A percentile compares a stretch with the other conserved stretches of the same genome.
These are phyloP conservation scores for Hylaeus anthracinus DNA, from an alignment of 1,140 invertebrate genomes.

Conservation along the genomic window DNA sequence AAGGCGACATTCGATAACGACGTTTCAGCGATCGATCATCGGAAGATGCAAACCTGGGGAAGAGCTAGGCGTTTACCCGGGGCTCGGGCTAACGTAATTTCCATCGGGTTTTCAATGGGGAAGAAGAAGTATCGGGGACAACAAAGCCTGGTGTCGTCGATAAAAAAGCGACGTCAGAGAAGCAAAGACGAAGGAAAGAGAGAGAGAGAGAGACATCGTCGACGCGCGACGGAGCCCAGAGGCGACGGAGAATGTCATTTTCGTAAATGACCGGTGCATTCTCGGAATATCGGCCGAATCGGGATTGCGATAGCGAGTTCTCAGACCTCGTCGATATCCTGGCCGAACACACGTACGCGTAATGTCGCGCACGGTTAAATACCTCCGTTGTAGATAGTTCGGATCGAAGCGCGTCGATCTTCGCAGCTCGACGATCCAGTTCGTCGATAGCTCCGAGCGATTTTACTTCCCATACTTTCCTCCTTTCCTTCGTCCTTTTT, in stretches of 20 bases:
- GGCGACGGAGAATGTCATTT: slow-evolving; percentile 14
- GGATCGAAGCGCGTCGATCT: neutral
- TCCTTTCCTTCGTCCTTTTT: neutral
- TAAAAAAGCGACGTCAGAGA: slow-evolving; percentile 7
- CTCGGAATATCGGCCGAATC: slow-evolving; percentile 20
- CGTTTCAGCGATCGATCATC: slow-evolving; percentile 12
- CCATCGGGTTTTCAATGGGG: slow-evolving; percentile 37
- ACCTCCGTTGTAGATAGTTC: neutral
- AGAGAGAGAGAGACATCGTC: neutral
- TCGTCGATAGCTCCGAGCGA: neutral
- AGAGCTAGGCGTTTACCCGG: slow-evolving; percentile 11
- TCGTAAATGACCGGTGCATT: slow-evolving; percentile 34
- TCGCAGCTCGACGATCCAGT: neutral
- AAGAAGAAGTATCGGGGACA: slow-evolving; percentile 1
- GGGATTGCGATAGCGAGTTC: neutral
- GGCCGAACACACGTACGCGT: neutral
- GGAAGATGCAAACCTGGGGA: neutral
- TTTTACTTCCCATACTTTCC: neutral
- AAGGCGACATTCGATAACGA: neutral
- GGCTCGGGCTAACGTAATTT: slow-evolving; percentile 36
- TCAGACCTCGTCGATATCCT: neutral
- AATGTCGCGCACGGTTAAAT: neutral
- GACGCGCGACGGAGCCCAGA: neutral
- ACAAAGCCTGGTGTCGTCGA: neutral
- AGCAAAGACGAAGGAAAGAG: neutral